phyloP scores from a whole-genome alignment of 2,113 vertebrate species.

The Sapayoa aenigma region DNA sequence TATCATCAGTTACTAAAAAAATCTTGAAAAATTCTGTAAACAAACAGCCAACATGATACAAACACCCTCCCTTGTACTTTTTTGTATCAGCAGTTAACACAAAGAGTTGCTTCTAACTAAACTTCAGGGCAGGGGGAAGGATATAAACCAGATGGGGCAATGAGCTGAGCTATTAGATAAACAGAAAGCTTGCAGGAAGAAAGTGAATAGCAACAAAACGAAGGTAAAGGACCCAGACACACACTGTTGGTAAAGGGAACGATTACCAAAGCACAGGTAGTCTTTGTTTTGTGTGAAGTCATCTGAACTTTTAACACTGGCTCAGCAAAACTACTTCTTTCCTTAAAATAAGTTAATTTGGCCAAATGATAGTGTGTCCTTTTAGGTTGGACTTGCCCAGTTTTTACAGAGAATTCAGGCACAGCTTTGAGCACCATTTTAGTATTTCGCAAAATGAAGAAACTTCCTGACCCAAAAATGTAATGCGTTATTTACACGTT shows the following conservation, averaged over 20 bases:
- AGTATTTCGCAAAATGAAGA: neutral
- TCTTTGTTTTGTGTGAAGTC: neutral
- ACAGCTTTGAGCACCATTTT: conserved; percentile 9
- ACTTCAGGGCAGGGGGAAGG: neutral
- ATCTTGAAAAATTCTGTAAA: conserved; percentile 44
- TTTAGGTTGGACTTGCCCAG: neutral
- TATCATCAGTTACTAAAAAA: conserved; percentile 27
- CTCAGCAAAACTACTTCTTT: neutral
- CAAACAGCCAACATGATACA: neutral
- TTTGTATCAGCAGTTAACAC: neutral
- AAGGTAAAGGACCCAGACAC: neutral
- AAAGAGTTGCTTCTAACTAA: conserved; percentile 32
- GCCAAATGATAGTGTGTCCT: neutral
- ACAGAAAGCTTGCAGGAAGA: neutral
- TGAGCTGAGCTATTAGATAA: neutral
- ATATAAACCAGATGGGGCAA: neutral
- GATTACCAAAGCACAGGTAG: neutral
- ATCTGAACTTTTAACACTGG: neutral
- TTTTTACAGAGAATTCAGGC: conserved; percentile 20
- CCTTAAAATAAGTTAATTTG: neutral
- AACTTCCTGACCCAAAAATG: neutral
- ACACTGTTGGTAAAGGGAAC: neutral
- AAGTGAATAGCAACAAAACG: neutral
- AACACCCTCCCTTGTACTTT: neutral
- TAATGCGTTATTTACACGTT: neutral